A percentile compares a stretch with the other conserved stretches of the same genome.
Evolutionary conservation across 2,888 invertebrate genomes (phyloP).

Genomic region (Drosophila histrio): DNA sequence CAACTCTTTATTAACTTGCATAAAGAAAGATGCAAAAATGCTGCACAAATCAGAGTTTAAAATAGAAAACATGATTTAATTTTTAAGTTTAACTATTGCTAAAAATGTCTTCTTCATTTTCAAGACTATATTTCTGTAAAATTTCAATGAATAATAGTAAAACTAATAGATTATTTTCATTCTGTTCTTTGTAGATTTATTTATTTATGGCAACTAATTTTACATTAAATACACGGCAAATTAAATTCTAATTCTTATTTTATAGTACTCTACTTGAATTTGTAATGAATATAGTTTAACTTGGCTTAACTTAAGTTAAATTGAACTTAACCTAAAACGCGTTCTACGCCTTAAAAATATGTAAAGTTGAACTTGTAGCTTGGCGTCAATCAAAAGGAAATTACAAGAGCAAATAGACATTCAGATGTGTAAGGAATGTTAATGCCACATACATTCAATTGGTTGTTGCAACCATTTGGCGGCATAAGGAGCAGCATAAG

Average conservation of each 20-base stretch:
- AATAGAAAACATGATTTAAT: no score
- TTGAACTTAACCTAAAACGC: constrained; percentile 28
- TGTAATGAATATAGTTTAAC: no score
- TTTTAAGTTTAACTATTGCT: no score
- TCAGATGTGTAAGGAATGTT: constrained; percentile 1
- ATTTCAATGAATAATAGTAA: background rate
- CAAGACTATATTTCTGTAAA: no score
- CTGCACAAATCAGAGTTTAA: no score
- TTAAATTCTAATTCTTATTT: no score
- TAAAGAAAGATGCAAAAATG: no score
- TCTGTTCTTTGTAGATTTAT: background rate
- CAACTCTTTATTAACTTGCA: no score
- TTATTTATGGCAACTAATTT: background rate
- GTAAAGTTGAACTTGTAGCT: constrained; percentile 13
- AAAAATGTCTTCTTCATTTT: no score
- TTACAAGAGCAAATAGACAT: background rate
- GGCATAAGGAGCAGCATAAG: constrained; percentile 29
- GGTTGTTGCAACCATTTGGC: constrained; percentile 48
- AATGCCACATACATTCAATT: constrained; percentile 45
- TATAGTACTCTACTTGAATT: no score
- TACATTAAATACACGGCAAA: background rate
- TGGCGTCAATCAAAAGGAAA: constrained; percentile 1
- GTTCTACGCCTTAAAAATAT: constrained; percentile 54
- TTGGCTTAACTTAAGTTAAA: background rate
- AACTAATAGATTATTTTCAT: background rate